Conservation (phyloP, 2,888 invertebrate genomes). For the Nysson spinosus region DNA sequence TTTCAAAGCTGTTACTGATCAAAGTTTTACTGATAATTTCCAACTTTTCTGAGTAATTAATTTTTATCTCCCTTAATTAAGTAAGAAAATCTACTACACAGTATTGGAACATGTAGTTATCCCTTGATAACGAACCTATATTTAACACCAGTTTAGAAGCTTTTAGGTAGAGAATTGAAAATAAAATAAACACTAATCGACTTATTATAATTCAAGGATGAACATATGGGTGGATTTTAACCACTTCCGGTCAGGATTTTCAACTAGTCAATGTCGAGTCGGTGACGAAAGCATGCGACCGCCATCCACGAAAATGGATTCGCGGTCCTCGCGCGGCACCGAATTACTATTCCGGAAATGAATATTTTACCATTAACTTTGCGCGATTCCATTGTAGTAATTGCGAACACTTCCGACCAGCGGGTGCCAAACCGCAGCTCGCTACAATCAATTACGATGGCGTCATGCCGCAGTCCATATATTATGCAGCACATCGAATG, state of each 20-base stretch:
- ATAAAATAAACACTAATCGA: slow-evolving; percentile 32
- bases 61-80: too few species aligned
- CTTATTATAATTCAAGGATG: slow-evolving; percentile 45
- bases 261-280: slow-evolving; percentile 3
- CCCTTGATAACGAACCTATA: too few species aligned
- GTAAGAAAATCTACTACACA: too few species aligned
- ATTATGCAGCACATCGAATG: slow-evolving; percentile 70
- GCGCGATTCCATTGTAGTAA: slow-evolving; percentile 71
- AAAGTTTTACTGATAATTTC: too few species aligned
- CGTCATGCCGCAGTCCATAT: slow-evolving; percentile 67
- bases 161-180: too few species aligned
- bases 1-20: too few species aligned
- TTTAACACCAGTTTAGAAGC: too few species aligned
- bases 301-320: slow-evolving; percentile 23
- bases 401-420: slow-evolving; percentile 72
- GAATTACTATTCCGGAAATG: slow-evolving; percentile 63
- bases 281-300: slow-evolving; percentile 20
- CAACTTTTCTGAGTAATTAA: too few species aligned
- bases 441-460: slow-evolving; percentile 73
- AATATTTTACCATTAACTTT: slow-evolving; percentile 72
- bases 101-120: too few species aligned
- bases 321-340: not conserved
- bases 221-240: slow-evolving; percentile 2
- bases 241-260: slow-evolving; percentile 39
- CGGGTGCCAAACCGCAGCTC: slow-evolving; percentile 73